Conservation (phyloP, 2,113 vertebrate species). For the Coregonus clupeaformis region DNA sequence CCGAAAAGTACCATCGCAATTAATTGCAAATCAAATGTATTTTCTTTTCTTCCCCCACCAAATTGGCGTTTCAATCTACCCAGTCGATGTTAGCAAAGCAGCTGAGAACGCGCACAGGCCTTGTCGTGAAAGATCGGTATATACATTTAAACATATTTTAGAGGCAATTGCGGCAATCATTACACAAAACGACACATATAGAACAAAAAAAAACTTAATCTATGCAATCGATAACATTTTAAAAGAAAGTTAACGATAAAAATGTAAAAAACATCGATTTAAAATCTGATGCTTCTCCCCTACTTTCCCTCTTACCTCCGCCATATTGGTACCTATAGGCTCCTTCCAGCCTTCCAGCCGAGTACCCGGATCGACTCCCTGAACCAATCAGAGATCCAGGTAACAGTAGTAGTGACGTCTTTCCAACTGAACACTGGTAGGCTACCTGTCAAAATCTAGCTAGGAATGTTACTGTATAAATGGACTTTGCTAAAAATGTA, state of each 20-base stretch:
- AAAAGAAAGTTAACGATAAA: constrained; percentile 37
- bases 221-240: constrained; percentile 59
- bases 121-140: constrained; percentile 76
- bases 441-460: constrained; percentile 1
- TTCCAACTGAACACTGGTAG: constrained; percentile 42
- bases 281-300: constrained; percentile 78
- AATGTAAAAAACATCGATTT: constrained; percentile 66
- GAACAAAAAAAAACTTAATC: constrained; percentile 48
- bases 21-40: not conserved
- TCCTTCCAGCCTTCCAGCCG: constrained; percentile 67
- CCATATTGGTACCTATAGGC: constrained; percentile 96
- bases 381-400: constrained; percentile 79
- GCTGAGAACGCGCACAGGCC: constrained; percentile 80
- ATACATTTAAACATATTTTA: constrained; percentile 64
- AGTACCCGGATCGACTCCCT: constrained; percentile 88
- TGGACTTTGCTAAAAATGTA: not conserved
- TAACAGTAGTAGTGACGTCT: constrained; percentile 61
- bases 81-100: constrained; percentile 63
- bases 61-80: constrained; percentile 73
- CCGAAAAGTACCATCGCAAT: not conserved
- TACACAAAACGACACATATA: constrained; percentile 27
- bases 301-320: constrained; percentile 95
- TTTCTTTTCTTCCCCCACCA: constrained; percentile 54
- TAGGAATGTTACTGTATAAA: not conserved
- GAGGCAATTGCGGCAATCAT: constrained; percentile 31